Evolutionary conservation across 2,797 vertebrate species (phyloP), one percentile per base, ranked within the genome.

Genomic region (Florisuga fusca): DNA sequence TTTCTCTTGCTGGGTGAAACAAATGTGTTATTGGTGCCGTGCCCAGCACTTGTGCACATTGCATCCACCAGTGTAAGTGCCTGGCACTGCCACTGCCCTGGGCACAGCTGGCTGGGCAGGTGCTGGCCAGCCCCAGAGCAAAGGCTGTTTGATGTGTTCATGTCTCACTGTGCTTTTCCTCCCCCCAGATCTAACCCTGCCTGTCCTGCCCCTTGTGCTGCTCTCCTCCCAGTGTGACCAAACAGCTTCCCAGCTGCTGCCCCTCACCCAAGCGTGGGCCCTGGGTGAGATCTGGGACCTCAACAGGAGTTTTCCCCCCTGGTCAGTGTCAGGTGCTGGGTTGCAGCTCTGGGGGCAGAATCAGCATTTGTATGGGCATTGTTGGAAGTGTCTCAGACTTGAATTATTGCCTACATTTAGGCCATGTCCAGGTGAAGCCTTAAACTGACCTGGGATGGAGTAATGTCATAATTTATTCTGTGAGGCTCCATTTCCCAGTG

Each of bases 1-100:
- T 78, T 23, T 26, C 46, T 9, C 0, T 18, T 79, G 17, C 0
- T 23, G 38, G 15, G 19, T 23, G 46, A 29, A 51, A 77, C 41
- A 54, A 2, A 7, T 3, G 9, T 14, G 23, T 12, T 23, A 0
- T 31, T 73, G 2, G 8, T 5, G 58, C 27, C 23, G 29, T 38
- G 33, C 33, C 29, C n/a, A 10, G n/a, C 15, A 0, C 53, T 53
- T 15, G 38, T 9, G 4, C 14, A 0, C 6, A 0, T 33, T 48
- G 11, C 43, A 3, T n/a, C 0, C 2, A 5, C 4, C n/a, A 21
- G 38, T 1, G 0, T 4, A 2, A 6, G 51, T 21, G 83, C 64
- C 61, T n/a, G 73, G 45, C 64, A 2, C 48, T 41, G 38, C 14
- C 38, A 38, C 38, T 3, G 22, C 27, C 36, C 66, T 55, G 0